A percentile compares a stretch with the other conserved stretches of the same genome.
phyloP scores from a whole-genome alignment of 2,888 invertebrate species.

The Agriotes lineatus region DNA sequence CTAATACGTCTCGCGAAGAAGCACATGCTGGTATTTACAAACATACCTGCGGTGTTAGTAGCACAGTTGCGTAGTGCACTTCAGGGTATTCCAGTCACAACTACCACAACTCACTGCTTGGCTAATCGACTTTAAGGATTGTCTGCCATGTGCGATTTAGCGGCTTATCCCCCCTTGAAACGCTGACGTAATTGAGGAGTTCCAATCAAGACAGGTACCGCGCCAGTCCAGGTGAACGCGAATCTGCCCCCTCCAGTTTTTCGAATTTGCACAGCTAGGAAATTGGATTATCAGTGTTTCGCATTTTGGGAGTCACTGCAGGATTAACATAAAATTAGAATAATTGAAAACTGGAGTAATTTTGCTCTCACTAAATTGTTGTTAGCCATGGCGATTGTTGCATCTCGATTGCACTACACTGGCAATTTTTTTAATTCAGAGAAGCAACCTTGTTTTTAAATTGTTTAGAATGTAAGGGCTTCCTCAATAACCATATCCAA shows the following conservation, averaged over 20 bases:
- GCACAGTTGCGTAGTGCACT: constrained; percentile 28
- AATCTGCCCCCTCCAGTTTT: background rate
- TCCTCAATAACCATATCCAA: too few relatives aligned
- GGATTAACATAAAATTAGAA: too few relatives aligned
- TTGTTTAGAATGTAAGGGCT: too few relatives aligned
- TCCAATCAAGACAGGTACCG: background rate
- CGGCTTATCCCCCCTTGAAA: constrained; percentile 10
- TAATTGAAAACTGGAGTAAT: too few relatives aligned
- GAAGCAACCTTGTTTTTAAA: too few relatives aligned
- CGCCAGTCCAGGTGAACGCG: background rate
- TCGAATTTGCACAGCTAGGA: background rate
- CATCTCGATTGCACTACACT: too few relatives aligned
- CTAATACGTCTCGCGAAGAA: background rate
- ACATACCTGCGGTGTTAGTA: constrained; percentile 30
- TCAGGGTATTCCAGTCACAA: constrained; percentile 32
- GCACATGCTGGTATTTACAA: constrained; percentile 31
- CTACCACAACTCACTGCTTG: constrained; percentile 32
- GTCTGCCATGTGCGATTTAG: constrained; percentile 26
- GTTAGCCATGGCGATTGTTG: too few relatives aligned
- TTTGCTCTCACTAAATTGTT: too few relatives aligned
- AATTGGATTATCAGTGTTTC: too few relatives aligned
- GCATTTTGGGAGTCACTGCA: too few relatives aligned
- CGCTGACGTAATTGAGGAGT: constrained; percentile 25
- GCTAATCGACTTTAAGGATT: constrained; percentile 35
- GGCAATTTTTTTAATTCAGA: too few relatives aligned